Evolutionary conservation across 2,888 invertebrate species (phyloP).

Genomic region (Cephus rjabovi): DNA sequence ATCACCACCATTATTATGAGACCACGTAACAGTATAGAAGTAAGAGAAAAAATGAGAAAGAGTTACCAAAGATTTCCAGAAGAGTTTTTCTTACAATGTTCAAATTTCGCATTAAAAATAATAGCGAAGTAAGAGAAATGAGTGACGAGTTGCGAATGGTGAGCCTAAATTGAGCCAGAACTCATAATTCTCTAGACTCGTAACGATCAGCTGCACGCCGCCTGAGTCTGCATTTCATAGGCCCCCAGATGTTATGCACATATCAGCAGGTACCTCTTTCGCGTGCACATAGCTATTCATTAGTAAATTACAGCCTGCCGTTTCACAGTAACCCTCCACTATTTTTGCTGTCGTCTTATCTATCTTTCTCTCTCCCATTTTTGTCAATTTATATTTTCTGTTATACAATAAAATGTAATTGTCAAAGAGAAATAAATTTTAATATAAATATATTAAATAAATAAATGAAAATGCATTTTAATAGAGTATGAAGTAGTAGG

Average conservation of each 20-base stretch:
- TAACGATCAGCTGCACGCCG: slow-evolving; percentile 57
- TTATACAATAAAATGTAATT: too few species aligned
- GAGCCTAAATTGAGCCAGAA: slow-evolving; percentile 50
- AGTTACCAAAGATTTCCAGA: not conserved
- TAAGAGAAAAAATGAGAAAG: not conserved
- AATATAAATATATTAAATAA: too few species aligned
- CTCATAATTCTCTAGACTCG: slow-evolving; percentile 56
- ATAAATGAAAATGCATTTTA: too few species aligned
- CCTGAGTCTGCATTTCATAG: slow-evolving; percentile 57
- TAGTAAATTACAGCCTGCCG: slow-evolving; percentile 46
- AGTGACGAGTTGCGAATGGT: not conserved
- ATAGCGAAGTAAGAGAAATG: not conserved
- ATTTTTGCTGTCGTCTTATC: not conserved
- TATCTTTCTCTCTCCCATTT: not conserved
- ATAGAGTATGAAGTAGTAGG: too few species aligned
- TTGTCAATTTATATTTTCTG: not conserved
- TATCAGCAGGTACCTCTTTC: slow-evolving; percentile 53
- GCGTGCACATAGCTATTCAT: slow-evolving; percentile 52
- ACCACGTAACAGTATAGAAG: not conserved
- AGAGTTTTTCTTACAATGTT: not conserved
- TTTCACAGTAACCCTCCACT: not conserved
- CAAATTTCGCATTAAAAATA: not conserved
- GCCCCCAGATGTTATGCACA: slow-evolving; percentile 58
- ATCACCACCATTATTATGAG: not conserved
- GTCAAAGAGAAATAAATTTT: too few species aligned